Evolutionary conservation across 2,888 invertebrate genomes (phyloP).

Genomic region (Cheilosia pagana): DNA sequence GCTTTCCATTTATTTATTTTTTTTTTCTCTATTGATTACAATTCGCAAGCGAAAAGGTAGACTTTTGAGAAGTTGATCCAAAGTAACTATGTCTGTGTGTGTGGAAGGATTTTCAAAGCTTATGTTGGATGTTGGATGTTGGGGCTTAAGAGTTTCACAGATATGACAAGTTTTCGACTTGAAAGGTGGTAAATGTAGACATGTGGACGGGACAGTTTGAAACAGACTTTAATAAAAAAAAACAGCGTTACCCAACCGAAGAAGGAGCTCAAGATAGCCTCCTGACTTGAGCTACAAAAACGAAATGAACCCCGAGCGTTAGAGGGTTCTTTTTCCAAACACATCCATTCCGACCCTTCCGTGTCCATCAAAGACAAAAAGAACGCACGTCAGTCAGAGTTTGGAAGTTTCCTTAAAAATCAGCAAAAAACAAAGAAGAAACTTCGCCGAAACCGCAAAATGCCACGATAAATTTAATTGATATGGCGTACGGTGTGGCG

Average conservation of each 20-base stretch:
- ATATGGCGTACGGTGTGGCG: constrained; percentile 1
- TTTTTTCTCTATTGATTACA: constrained; percentile 7
- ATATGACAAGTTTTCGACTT: not conserved
- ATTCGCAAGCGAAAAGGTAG: constrained; percentile 12
- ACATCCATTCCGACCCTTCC: not conserved
- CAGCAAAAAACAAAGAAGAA: not conserved
- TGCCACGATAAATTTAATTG: constrained; percentile 34
- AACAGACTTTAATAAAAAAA: no score
- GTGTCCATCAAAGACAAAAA: constrained; percentile 54
- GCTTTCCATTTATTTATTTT: not conserved
- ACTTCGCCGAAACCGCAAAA: constrained; percentile 31
- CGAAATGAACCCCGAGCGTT: not conserved
- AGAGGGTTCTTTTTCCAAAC: no score
- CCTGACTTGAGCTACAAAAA: no score
- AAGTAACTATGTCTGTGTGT: not conserved
- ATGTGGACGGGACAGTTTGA: not conserved
- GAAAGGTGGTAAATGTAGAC: not conserved
- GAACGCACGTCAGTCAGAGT: constrained; percentile 37
- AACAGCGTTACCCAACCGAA: no score
- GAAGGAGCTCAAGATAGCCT: no score
- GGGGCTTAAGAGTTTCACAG: not conserved
- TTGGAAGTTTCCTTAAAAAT: constrained; percentile 26
- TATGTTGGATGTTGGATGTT: constrained; percentile 14
- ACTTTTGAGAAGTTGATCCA: constrained; percentile 38
- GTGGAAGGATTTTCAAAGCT: constrained; percentile 9